phyloP scores from a whole-genome alignment of 2,888 invertebrate species.

The Epirrhoe alternata region DNA sequence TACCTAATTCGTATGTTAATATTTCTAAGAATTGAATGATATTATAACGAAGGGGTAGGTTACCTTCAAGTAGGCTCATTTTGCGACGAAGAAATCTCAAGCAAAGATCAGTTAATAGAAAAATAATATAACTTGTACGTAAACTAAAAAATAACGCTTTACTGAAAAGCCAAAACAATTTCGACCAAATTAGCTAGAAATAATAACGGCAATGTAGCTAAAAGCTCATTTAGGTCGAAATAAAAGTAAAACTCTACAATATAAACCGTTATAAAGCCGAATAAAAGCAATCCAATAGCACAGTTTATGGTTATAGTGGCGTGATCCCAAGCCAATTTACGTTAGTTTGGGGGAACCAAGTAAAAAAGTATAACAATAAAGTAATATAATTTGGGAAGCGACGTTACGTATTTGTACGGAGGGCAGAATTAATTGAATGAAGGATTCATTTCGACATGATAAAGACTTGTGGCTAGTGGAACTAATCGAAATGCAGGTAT shows the following conservation, averaged over 20 bases:
- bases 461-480: slow-evolving; percentile 57
- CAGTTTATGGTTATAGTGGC: slow-evolving; percentile 80
- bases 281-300: slow-evolving; percentile 76
- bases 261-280: slow-evolving; percentile 58
- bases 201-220: slow-evolving; percentile 39
- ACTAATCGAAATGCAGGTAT: slow-evolving; percentile 49
- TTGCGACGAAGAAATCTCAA: background rate
- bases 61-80: no score
- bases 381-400: slow-evolving; percentile 81
- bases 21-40: no score
- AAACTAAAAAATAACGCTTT: slow-evolving; percentile 11
- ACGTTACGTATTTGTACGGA: slow-evolving; percentile 74
- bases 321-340: slow-evolving; percentile 84
- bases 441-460: slow-evolving; percentile 64
- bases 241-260: slow-evolving; percentile 49
- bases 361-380: slow-evolving; percentile 82
- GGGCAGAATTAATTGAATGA: slow-evolving; percentile 79
- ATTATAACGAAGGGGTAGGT: no score
- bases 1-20: no score
- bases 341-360: slow-evolving; percentile 78
- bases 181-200: slow-evolving; percentile 35
- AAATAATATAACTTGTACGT: background rate
- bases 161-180: slow-evolving; percentile 28
- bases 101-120: background rate
- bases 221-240: slow-evolving; percentile 46